Evolutionary conservation across 2,797 vertebrate species (phyloP).

Genomic region (Dicrostonyx torquatus): DNA sequence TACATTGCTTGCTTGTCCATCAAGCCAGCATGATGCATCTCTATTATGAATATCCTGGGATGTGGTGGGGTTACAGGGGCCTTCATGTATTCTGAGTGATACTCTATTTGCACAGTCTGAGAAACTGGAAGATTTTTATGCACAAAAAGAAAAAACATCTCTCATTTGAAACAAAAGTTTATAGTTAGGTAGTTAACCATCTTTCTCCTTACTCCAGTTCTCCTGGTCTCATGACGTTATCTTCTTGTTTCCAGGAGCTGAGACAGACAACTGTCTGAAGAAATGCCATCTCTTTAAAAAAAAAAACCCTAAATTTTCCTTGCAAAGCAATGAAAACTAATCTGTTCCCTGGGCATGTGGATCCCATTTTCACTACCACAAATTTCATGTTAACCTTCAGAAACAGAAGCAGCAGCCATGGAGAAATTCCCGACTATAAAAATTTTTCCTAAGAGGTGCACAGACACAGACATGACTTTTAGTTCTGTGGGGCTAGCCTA

Average conservation of each 20-base stretch:
- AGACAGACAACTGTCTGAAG: not conserved
- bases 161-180: not conserved
- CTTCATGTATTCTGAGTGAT: conserved; percentile 11
- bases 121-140: not conserved
- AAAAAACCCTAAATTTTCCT: not conserved
- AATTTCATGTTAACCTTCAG: conserved; percentile 22
- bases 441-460: not conserved
- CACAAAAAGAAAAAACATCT: not conserved
- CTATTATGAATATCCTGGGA: not conserved
- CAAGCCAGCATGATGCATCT: not conserved
- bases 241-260: not conserved
- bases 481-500: not conserved
- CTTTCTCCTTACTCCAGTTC: not conserved
- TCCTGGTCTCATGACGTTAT: not conserved
- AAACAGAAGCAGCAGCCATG: not conserved
- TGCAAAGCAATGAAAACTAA: not conserved
- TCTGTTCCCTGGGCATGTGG: not conserved
- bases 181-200: not conserved
- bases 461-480: not conserved
- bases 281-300: not conserved
- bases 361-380: not conserved
- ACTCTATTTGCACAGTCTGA: not conserved
- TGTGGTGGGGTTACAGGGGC: not conserved
- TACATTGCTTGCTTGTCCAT: not conserved
- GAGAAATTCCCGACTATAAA: not conserved